phyloP scores from a whole-genome alignment of 1,140 invertebrate species.

The Microvelia longipes region DNA sequence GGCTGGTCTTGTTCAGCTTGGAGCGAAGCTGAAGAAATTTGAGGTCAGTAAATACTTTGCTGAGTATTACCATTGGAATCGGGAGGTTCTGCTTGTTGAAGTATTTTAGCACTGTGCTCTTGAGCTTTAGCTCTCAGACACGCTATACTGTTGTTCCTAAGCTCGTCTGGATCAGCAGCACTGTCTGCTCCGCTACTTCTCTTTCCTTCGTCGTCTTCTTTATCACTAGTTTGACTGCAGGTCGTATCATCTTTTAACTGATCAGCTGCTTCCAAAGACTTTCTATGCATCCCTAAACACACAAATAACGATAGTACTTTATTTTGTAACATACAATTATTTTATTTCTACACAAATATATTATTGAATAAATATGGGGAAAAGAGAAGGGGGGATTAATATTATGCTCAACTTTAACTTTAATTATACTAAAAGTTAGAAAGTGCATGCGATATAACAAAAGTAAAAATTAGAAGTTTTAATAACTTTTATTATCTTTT shows the following conservation, averaged over 20 bases:
- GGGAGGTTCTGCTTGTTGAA: slow-evolving; percentile 26
- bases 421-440: too few relatives aligned
- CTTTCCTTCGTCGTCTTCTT: slow-evolving; percentile 20
- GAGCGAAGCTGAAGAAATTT: too few relatives aligned
- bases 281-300: slow-evolving; percentile 87
- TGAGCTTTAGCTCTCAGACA: slow-evolving; percentile 82
- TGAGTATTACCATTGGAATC: slow-evolving; percentile 13
- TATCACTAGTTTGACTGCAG: slow-evolving; percentile 22
- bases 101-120: slow-evolving; percentile 73
- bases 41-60: slow-evolving; percentile 1
- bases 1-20: neutral
- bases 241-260: slow-evolving; percentile 64
- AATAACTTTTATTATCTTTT: too few relatives aligned
- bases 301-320: neutral
- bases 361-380: too few relatives aligned
- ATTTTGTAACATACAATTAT: too few relatives aligned
- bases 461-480: too few relatives aligned
- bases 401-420: too few relatives aligned
- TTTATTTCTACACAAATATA: too few relatives aligned
- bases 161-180: slow-evolving; percentile 48
- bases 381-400: too few relatives aligned
- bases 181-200: slow-evolving; percentile 23
- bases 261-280: slow-evolving; percentile 89
- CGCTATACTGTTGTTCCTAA: slow-evolving; percentile 79
- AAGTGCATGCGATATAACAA: too few relatives aligned